A percentile compares a stretch with the other conserved stretches of the same genome.
Evolutionary conservation across 2,888 invertebrate species (phyloP).

Genomic region (Drosophila merina): DNA sequence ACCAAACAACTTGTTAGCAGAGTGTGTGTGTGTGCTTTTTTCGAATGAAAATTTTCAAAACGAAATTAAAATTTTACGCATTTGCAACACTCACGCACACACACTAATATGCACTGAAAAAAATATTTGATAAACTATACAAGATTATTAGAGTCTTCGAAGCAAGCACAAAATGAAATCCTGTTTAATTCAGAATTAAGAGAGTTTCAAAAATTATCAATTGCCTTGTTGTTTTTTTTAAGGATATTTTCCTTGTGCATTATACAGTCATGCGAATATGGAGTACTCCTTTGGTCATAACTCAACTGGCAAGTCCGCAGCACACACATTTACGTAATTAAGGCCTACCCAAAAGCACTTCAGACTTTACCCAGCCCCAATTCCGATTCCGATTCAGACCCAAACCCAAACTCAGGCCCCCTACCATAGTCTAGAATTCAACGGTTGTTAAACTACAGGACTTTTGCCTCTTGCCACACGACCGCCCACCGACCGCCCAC

Average conservation of each 20-base stretch:
- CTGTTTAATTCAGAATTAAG: too few species aligned
- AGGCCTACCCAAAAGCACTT: conserved; percentile 79
- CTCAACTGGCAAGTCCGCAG: conserved; percentile 57
- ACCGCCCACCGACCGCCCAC: not conserved
- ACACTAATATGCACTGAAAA: conserved; percentile 8
- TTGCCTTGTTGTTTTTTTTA: not conserved
- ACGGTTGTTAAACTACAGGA: conserved; percentile 43
- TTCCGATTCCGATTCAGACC: conserved; percentile 26
- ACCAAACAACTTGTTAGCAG: conserved; percentile 70
- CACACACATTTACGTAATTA: conserved; percentile 78
- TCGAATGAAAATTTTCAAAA: conserved; percentile 75
- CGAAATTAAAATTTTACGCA: conserved; percentile 80
- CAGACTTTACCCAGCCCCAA: conserved; percentile 62
- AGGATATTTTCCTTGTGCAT: not conserved
- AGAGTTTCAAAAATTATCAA: not conserved
- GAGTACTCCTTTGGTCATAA: conserved; percentile 76
- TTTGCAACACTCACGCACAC: conserved; percentile 55
- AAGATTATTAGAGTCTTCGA: not conserved
- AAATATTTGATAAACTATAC: not conserved
- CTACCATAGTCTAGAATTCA: conserved; percentile 24
- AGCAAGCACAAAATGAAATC: too few species aligned
- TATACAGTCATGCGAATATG: conserved; percentile 44
- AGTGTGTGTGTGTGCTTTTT: conserved; percentile 46
- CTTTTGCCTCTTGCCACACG: conserved; percentile 55
- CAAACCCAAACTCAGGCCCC: conserved; percentile 30